Conservation (phyloP, 2,113 vertebrate genomes). For the Morone saxatilis region DNA sequence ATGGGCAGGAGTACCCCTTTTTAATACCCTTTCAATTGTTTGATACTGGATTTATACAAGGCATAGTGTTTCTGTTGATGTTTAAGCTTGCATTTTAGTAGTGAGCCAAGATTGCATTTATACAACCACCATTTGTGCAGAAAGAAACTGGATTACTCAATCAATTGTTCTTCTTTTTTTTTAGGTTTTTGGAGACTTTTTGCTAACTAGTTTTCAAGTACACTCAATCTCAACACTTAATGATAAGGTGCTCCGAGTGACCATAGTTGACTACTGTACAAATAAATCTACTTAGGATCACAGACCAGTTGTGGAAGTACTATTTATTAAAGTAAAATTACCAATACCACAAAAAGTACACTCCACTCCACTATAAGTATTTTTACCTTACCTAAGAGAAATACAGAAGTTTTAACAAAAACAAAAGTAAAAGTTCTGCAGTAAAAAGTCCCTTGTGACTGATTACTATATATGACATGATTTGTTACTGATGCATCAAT, state of each 20-base stretch:
- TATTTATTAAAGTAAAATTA: neutral
- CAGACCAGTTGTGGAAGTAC: neutral
- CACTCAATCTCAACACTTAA: neutral
- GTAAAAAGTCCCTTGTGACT: neutral
- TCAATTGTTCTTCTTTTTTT: neutral
- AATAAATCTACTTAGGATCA: neutral
- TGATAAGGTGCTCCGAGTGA: neutral
- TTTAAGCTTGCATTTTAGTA: neutral
- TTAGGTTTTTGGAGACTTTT: neutral
- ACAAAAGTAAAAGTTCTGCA: neutral
- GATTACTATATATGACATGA: neutral
- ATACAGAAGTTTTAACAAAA: neutral
- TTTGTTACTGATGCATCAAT: neutral
- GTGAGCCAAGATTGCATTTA: neutral
- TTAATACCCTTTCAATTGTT: neutral
- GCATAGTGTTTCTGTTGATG: neutral
- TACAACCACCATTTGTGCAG: neutral
- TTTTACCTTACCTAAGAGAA: neutral
- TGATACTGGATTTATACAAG: neutral
- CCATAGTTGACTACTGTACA: neutral
- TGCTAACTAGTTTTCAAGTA: neutral
- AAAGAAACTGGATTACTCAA: neutral
- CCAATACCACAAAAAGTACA: neutral
- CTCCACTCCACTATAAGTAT: no score
- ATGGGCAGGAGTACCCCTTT: neutral